Evolutionary conservation across 1,140 invertebrate species (phyloP).

Genomic region (Aleiodes sp.): DNA sequence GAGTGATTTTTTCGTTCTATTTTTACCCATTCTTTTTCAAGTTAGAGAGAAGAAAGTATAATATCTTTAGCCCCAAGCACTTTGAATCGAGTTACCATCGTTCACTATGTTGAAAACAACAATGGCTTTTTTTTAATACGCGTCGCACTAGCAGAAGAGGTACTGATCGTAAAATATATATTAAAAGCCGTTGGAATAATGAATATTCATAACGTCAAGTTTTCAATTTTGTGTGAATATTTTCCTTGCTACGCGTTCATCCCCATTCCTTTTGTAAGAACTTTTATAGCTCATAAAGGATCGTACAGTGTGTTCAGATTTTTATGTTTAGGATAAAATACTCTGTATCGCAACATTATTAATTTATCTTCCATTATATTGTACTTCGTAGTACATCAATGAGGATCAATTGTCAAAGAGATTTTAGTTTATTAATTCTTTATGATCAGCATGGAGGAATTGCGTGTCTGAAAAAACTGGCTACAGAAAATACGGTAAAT

Average conservation of each 20-base stretch:
- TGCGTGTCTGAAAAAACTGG: too few relatives aligned
- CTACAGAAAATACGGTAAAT: too few relatives aligned
- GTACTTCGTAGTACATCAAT: neutral
- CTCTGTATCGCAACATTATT: slow-evolving; percentile 51
- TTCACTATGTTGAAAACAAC: neutral
- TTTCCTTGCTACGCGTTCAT: slow-evolving; percentile 41
- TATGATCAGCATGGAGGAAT: too few relatives aligned
- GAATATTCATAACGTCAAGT: slow-evolving; percentile 62
- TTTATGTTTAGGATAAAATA: slow-evolving; percentile 45
- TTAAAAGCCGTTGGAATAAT: slow-evolving; percentile 52
- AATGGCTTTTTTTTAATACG: slow-evolving; percentile 2
- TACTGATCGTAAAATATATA: slow-evolving; percentile 60
- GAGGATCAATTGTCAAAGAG: neutral
- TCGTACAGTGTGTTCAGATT: slow-evolving; percentile 22
- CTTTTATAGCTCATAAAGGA: slow-evolving; percentile 61
- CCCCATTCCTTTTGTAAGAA: slow-evolving; percentile 49
- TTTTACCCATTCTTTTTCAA: neutral
- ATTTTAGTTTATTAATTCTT: neutral
- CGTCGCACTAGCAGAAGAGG: slow-evolving; percentile 40
- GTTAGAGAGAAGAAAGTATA: neutral
- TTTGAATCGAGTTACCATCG: slow-evolving; percentile 3
- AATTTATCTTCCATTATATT: slow-evolving; percentile 48
- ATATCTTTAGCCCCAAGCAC: neutral
- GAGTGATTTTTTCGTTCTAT: too few relatives aligned
- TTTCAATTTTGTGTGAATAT: slow-evolving; percentile 63